Evolutionary conservation across 2,113 vertebrate genomes (phyloP).

Genomic region (Pogonocichla stellata): DNA sequence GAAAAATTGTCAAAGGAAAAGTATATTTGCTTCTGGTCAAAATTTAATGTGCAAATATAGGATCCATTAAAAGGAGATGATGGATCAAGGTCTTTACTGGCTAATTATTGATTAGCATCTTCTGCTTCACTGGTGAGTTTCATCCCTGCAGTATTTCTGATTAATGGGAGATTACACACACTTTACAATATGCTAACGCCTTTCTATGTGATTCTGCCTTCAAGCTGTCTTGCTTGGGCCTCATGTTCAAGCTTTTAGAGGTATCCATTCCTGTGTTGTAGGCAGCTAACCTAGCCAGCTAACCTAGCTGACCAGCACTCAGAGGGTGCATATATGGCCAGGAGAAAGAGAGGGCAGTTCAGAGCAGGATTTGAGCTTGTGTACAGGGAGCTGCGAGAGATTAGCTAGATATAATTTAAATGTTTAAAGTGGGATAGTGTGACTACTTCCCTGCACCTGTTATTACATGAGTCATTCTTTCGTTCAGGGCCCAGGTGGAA

Average conservation of each 20-base stretch:
- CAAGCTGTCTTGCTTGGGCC: neutral
- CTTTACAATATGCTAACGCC: fast-evolving
- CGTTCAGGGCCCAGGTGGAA: constrained; percentile 38
- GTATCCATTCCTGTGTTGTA: neutral
- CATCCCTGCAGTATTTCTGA: neutral
- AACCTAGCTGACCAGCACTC: neutral
- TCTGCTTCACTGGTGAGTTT: neutral
- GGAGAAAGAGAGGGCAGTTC: neutral
- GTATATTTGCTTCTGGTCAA: neutral
- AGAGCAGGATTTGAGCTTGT: neutral
- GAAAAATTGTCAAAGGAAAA: neutral
- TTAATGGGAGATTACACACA: neutral
- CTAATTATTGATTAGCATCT: neutral
- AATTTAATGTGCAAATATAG: neutral
- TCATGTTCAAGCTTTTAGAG: neutral
- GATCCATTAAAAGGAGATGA: neutral
- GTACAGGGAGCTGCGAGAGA: neutral
- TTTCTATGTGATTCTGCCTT: neutral
- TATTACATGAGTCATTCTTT: constrained; percentile 55
- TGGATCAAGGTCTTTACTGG: neutral
- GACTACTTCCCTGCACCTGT: constrained; percentile 53
- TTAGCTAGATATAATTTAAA: constrained; percentile 36
- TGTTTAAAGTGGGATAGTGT: constrained; percentile 36
- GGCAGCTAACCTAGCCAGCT: neutral
- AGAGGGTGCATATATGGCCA: neutral